These are phyloP conservation scores for Triops cancriformis DNA, from an alignment of 1,140 invertebrate species.

Conservation along the genomic window DNA sequence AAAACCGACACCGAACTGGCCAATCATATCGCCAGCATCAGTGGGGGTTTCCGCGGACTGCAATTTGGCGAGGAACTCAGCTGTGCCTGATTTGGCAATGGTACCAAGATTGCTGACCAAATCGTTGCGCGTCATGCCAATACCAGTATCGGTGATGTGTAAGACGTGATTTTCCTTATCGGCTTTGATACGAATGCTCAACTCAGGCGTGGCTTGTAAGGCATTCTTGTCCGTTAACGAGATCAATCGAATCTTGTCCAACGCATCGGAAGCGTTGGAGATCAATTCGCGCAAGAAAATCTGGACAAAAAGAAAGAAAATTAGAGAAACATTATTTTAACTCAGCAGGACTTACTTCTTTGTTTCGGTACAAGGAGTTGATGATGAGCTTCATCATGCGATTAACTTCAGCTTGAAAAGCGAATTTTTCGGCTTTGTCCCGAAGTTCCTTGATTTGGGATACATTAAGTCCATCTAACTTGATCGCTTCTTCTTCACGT, in stretches of 20 bases:
- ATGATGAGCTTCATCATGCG: slow-evolving; percentile 99
- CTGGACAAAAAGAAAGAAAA: slow-evolving; percentile 47
- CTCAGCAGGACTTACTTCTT: slow-evolving; percentile 61
- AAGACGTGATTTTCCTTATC: slow-evolving; percentile 92
- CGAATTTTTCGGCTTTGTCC: slow-evolving; percentile 84
- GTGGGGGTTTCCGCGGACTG: slow-evolving; percentile 55
- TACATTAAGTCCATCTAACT: slow-evolving; percentile 88
- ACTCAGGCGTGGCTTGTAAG: slow-evolving; percentile 67
- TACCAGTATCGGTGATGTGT: slow-evolving; percentile 92
- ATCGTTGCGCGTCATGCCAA: slow-evolving; percentile 96
- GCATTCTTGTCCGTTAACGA: slow-evolving; percentile 78
- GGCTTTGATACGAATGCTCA: slow-evolving; percentile 88
- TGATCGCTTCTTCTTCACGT: slow-evolving; percentile 93
- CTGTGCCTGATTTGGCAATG: slow-evolving; percentile 98
- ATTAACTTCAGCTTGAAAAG: slow-evolving; percentile 94
- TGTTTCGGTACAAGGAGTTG: slow-evolving; percentile 95
- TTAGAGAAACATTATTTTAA: not conserved
- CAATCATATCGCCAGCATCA: slow-evolving; percentile 78
- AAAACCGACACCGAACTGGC: slow-evolving; percentile 96
- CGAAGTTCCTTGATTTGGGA: slow-evolving; percentile 85
- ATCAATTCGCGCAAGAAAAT: slow-evolving; percentile 96
- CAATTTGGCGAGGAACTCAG: slow-evolving; percentile 93
- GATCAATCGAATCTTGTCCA: slow-evolving; percentile 89
- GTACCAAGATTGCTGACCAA: slow-evolving; percentile 95
- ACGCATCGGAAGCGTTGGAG: slow-evolving; percentile 90